phyloP scores from a whole-genome alignment of 2,888 invertebrate genomes.

The Disparrhopalites patrizii region DNA sequence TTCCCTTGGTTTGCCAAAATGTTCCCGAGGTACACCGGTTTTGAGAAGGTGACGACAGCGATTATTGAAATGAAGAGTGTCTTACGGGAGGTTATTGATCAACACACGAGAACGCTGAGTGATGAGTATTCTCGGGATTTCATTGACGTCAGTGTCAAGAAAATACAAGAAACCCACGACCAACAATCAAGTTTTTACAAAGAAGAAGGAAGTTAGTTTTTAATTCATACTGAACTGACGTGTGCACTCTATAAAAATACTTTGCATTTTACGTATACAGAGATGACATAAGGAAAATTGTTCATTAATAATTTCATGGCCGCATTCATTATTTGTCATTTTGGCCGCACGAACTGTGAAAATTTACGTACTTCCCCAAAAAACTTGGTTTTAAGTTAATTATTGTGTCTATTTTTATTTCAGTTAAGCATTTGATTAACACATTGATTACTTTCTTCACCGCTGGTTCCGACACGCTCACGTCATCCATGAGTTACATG shows the following conservation, averaged over 20 bases:
- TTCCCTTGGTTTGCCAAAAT: conserved; percentile 37
- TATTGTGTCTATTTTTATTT: not conserved
- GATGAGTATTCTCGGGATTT: conserved; percentile 24
- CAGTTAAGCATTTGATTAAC: conserved; percentile 36
- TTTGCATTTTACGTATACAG: no score
- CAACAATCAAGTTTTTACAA: conserved; percentile 38
- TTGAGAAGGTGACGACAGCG: conserved; percentile 31
- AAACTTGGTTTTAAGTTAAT: not conserved
- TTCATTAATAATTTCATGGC: no score
- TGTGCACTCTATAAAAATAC: no score
- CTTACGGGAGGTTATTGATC: conserved; percentile 28
- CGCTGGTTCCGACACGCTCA: conserved; percentile 40
- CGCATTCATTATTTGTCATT: no score
- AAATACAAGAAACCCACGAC: conserved; percentile 21
- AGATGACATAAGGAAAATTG: no score
- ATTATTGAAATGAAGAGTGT: conserved; percentile 31
- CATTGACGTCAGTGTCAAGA: conserved; percentile 32
- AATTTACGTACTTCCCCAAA: not conserved
- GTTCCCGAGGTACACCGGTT: conserved; percentile 36
- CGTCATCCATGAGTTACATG: conserved; percentile 28
- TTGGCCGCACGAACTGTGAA: no score
- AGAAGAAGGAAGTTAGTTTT: conserved; percentile 33
- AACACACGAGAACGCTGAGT: conserved; percentile 26
- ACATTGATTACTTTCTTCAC: conserved; percentile 31
- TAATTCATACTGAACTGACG: not conserved